These are phyloP conservation scores for Petrophora chlorosata DNA, from an alignment of 2,888 invertebrate genomes.

Conservation along the genomic window DNA sequence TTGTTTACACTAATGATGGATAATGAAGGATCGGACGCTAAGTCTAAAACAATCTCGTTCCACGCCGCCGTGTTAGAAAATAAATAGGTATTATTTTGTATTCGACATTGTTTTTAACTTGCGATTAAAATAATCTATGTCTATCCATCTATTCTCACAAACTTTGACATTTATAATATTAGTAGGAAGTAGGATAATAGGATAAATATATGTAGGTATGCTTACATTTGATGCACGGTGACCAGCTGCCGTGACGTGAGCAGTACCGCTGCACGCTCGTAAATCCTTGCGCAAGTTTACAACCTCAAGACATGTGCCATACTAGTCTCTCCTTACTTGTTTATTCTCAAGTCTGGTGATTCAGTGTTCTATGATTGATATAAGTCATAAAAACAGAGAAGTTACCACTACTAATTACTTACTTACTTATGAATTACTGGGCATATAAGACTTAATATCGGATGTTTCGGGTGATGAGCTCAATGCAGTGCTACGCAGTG, in stretches of 20 bases:
- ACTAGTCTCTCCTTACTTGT: slow-evolving; percentile 14
- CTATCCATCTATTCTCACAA: too few species aligned
- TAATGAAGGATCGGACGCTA: slow-evolving; percentile 56
- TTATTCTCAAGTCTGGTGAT: slow-evolving; percentile 3
- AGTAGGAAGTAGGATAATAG: background rate
- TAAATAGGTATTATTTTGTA: too few species aligned
- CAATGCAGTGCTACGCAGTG: too few species aligned
- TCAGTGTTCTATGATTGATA: background rate
- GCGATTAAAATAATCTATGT: too few species aligned
- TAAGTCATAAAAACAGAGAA: too few species aligned
- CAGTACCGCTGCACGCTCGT: slow-evolving; percentile 53
- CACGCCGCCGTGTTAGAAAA: background rate
- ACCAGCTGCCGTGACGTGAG: slow-evolving; percentile 49
- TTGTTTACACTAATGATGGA: slow-evolving; percentile 68
- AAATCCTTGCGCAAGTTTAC: slow-evolving; percentile 56
- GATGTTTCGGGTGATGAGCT: too few species aligned
- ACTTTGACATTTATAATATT: background rate
- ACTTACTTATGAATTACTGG: too few species aligned
- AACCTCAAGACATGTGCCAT: slow-evolving; percentile 41
- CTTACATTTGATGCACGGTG: slow-evolving; percentile 37
- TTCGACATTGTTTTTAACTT: too few species aligned
- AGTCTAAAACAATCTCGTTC: slow-evolving; percentile 40
- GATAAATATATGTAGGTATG: background rate
- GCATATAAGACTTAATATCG: too few species aligned
- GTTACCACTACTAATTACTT: too few species aligned